These are phyloP conservation scores for Phocoena sinus DNA, from an alignment of 2,113 vertebrate genomes.

Conservation along the genomic window DNA sequence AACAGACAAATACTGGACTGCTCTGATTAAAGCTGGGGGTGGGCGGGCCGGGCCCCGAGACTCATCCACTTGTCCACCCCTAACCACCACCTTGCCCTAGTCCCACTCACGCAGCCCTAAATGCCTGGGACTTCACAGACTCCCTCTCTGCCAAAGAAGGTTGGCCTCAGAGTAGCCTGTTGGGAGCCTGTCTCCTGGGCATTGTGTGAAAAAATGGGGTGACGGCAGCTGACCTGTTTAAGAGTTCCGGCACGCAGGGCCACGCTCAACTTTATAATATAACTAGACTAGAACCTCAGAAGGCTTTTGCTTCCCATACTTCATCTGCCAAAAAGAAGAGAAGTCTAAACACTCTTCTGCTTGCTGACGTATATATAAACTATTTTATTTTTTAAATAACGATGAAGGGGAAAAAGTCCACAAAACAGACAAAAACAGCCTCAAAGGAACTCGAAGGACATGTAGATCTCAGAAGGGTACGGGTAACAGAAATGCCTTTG, in stretches of 20 bases:
- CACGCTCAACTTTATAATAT: background rate
- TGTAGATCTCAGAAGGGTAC: background rate
- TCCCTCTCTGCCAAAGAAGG: too few relatives aligned
- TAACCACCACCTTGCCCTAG: background rate
- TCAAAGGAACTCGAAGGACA: slow-evolving; percentile 32
- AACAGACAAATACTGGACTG: background rate
- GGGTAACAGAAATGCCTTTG: background rate
- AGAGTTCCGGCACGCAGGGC: background rate
- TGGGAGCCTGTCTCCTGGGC: background rate
- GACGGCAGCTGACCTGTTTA: background rate
- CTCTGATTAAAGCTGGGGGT: background rate
- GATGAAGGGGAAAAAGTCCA: background rate
- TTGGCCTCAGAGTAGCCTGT: too few relatives aligned
- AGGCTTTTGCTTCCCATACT: background rate
- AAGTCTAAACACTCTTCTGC: background rate
- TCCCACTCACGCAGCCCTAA: background rate
- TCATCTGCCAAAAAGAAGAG: background rate
- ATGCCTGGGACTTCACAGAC: background rate
- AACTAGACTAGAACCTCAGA: background rate
- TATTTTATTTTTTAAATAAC: slow-evolving; percentile 34
- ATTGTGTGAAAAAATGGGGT: background rate
- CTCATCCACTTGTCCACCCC: background rate
- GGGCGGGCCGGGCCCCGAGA: background rate
- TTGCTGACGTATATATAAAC: slow-evolving; percentile 10
- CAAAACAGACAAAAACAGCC: background rate